Conservation (phyloP, 2,113 vertebrate genomes). For the Corythaeola cristata region DNA sequence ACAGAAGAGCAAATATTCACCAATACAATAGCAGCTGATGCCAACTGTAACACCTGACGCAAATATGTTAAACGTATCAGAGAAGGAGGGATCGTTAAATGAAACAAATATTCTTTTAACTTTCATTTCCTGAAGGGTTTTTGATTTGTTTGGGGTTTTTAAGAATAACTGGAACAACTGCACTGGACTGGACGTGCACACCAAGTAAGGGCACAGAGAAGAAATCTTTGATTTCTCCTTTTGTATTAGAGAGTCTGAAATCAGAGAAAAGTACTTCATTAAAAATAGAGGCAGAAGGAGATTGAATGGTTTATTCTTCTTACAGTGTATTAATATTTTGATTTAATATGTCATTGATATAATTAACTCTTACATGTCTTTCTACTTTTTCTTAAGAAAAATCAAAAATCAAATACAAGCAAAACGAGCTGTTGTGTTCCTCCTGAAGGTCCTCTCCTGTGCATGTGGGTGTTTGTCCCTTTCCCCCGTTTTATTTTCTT, state of each 20-base stretch:
- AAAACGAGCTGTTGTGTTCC: neutral
- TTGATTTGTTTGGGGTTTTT: neutral
- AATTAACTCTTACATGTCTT: neutral
- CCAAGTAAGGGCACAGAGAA: neutral
- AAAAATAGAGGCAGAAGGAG: neutral
- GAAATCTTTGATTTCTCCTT: conserved; percentile 23
- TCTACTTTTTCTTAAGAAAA: neutral
- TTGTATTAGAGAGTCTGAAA: neutral
- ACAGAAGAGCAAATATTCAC: conserved; percentile 46
- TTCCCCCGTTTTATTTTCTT: neutral
- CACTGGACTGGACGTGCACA: neutral
- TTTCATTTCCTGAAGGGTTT: conserved; percentile 13
- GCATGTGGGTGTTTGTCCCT: neutral
- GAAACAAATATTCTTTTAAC: neutral
- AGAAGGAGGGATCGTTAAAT: neutral
- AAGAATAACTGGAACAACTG: conserved; percentile 9
- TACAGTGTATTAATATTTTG: neutral
- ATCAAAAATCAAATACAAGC: conserved; percentile 11
- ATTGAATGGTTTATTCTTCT: neutral
- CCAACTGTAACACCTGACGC: conserved; percentile 26
- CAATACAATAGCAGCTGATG: conserved; percentile 25
- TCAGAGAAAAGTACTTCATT: neutral
- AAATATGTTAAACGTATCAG: neutral
- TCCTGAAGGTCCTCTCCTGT: neutral
- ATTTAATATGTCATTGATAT: conserved; percentile 18